Evolutionary conservation across 2,888 invertebrate genomes (phyloP).

Genomic region (Bombylius discolor): DNA sequence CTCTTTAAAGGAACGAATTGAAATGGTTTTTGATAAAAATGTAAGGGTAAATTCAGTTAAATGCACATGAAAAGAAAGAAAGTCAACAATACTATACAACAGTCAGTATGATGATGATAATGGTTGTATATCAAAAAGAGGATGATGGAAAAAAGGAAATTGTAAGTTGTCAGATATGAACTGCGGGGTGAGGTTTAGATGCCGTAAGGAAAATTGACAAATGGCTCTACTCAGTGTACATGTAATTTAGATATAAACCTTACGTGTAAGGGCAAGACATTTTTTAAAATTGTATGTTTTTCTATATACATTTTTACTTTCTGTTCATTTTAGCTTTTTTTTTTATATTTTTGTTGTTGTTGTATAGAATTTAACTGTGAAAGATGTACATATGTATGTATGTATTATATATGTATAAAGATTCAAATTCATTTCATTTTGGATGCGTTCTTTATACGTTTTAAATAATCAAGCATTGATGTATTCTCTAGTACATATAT

Average conservation of each 20-base stretch:
- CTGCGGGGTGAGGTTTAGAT: neutral
- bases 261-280: constrained; percentile 16
- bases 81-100: no score
- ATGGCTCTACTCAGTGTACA: neutral
- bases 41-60: neutral
- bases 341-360: neutral
- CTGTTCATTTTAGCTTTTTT: no score
- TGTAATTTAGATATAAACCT: neutral
- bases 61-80: no score
- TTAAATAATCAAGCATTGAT: no score
- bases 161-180: neutral
- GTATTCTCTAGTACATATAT: no score
- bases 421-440: no score
- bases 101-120: no score
- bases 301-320: neutral
- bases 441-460: no score
- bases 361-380: neutral
- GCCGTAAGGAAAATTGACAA: neutral
- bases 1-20: neutral
- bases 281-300: constrained; percentile 16
- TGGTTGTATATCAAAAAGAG: no score
- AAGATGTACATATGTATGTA: neutral
- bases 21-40: neutral
- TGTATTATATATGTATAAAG: no score
- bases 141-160: neutral